Percentiles rank a stretch among this genome's conserved stretches.
Evolutionary conservation across 2,888 invertebrate species (phyloP).

Genomic region (Rhogogaster chlorosoma): DNA sequence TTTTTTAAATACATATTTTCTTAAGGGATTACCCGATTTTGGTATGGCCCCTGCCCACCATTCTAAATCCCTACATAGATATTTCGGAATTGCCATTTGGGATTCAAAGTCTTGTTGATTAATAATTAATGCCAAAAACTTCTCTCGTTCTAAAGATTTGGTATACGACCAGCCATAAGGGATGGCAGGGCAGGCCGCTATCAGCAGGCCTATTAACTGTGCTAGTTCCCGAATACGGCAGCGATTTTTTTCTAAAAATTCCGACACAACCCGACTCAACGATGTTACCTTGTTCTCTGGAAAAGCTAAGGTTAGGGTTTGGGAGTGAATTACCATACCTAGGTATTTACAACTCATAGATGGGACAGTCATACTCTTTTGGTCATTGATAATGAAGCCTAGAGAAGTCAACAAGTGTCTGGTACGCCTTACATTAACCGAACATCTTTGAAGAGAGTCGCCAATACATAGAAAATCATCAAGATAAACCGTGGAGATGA

Average conservation of each 20-base stretch:
- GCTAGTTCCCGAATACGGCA: background rate
- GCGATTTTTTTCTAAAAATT: background rate
- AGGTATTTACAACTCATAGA: constrained; percentile 14
- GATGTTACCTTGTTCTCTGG: background rate
- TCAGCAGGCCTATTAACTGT: constrained; percentile 45
- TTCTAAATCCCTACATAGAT: background rate
- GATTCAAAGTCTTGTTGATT: background rate
- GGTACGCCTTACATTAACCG: background rate
- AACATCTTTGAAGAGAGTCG: background rate
- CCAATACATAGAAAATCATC: constrained; percentile 1
- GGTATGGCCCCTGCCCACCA: background rate
- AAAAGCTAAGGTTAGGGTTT: background rate
- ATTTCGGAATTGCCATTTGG: background rate
- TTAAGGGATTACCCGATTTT: background rate
- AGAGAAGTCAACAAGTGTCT: background rate
- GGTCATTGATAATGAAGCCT: background rate
- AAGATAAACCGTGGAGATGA: background rate
- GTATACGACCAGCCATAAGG: constrained; percentile 51
- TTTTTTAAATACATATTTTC: background rate
- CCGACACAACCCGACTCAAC: background rate
- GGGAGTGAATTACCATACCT: background rate
- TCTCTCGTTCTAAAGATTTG: constrained; percentile 49
- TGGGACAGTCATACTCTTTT: constrained; percentile 10
- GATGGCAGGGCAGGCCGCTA: constrained; percentile 50
- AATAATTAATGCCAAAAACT: constrained; percentile 38